Percentiles rank a stretch among this genome's conserved stretches.
Evolutionary conservation across 2,888 invertebrate species (phyloP).

Genomic region (Nematopogon swammerdamellus): DNA sequence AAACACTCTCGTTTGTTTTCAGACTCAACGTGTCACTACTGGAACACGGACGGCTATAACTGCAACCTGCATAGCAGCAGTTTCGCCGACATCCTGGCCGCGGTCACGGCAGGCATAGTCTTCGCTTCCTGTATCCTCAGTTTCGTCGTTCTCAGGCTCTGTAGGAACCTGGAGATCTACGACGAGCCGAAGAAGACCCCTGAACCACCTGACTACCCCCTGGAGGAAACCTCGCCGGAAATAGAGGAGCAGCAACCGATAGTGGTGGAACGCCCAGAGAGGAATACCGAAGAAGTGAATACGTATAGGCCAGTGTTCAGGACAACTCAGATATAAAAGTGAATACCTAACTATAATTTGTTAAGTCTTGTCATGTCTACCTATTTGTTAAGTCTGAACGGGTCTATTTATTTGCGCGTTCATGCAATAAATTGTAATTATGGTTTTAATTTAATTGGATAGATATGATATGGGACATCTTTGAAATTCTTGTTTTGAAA

Average conservation of each 20-base stretch:
- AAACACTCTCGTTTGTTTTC: constrained; percentile 6
- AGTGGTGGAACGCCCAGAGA: not conserved
- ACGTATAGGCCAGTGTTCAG: not conserved
- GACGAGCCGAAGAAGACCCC: not conserved
- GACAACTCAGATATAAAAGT: not conserved
- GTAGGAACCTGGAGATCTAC: not conserved
- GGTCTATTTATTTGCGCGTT: too few relatives aligned
- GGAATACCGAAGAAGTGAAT: not conserved
- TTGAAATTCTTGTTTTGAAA: too few relatives aligned
- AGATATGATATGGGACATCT: too few relatives aligned
- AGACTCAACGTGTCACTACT: constrained; percentile 41
- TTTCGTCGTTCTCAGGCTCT: constrained; percentile 28
- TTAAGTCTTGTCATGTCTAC: too few relatives aligned
- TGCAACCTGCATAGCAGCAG: constrained; percentile 42
- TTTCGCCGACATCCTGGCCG: constrained; percentile 42
- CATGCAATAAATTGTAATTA: too few relatives aligned
- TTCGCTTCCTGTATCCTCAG: constrained; percentile 36
- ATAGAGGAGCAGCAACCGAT: not conserved
- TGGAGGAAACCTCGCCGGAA: not conserved
- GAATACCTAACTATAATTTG: too few relatives aligned
- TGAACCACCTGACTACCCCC: not conserved
- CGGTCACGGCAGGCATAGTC: constrained; percentile 33
- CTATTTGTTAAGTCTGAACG: too few relatives aligned
- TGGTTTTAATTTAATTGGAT: too few relatives aligned
- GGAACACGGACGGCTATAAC: constrained; percentile 28